Conservation (phyloP, 2,888 invertebrate species). For the Mesodorylaimus sp. region DNA sequence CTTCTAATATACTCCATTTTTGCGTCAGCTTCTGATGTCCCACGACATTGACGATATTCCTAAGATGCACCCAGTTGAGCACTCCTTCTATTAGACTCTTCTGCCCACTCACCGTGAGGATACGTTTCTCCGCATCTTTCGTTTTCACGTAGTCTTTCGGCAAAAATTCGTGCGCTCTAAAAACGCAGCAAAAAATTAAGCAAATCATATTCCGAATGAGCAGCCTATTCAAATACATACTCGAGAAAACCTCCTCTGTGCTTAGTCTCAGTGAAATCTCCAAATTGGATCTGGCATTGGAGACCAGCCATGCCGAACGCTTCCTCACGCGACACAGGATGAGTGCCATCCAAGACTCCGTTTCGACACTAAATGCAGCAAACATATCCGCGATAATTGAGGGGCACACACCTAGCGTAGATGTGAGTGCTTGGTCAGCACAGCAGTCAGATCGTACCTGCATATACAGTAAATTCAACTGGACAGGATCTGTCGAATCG, state of each 20-base stretch:
- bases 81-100: not conserved
- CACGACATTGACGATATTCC: slow-evolving; percentile 64
- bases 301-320: slow-evolving; percentile 84
- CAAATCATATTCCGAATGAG: too few species aligned
- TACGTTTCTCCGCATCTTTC: slow-evolving; percentile 87
- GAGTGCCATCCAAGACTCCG: slow-evolving; percentile 86
- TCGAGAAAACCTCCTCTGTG: slow-evolving; percentile 70
- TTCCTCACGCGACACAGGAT: slow-evolving; percentile 87
- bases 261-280: slow-evolving; percentile 74
- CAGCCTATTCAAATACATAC: slow-evolving; percentile 82
- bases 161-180: slow-evolving; percentile 79
- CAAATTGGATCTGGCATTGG: slow-evolving; percentile 95
- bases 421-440: too few species aligned
- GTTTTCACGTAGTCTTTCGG: slow-evolving; percentile 86
- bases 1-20: slow-evolving; percentile 91
- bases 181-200: slow-evolving; percentile 20
- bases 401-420: too few species aligned
- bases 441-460: slow-evolving; percentile 41
- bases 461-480: slow-evolving; percentile 85
- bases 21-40: slow-evolving; percentile 73
- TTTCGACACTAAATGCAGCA: slow-evolving; percentile 61
- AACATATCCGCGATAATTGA: too few species aligned
- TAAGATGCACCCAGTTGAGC: slow-evolving; percentile 7
- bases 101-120: slow-evolving; percentile 42
- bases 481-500: slow-evolving; percentile 78